These are phyloP conservation scores for Strigamia crassipes DNA, from an alignment of 2,888 invertebrate genomes.

Conservation along the genomic window DNA sequence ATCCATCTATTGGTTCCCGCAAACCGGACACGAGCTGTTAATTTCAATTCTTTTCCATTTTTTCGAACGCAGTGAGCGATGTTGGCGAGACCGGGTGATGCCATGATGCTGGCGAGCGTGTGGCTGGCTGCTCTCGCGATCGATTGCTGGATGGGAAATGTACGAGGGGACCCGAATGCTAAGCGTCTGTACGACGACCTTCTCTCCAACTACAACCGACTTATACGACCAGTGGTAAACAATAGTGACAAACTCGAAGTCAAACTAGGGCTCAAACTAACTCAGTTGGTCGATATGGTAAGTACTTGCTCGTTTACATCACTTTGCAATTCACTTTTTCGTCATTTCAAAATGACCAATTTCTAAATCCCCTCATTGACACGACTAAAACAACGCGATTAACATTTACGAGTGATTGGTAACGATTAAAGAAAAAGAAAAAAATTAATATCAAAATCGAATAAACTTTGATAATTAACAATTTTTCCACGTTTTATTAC, in stretches of 20 bases:
- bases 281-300: constrained; percentile 76
- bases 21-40: neutral
- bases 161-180: constrained; percentile 74
- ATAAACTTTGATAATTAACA: neutral
- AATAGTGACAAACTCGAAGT: constrained; percentile 91
- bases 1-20: neutral
- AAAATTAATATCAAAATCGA: neutral
- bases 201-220: constrained; percentile 90
- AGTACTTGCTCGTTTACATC: too few relatives aligned
- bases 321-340: too few relatives aligned
- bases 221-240: constrained; percentile 91
- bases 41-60: neutral
- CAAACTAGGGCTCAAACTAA: constrained; percentile 81
- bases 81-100: neutral
- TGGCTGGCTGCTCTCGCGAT: neutral
- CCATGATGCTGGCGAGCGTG: neutral
- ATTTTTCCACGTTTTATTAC: too few relatives aligned
- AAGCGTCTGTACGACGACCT: constrained; percentile 95
- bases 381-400: too few relatives aligned
- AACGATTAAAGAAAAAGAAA: neutral
- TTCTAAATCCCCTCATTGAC: too few relatives aligned
- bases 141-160: constrained; percentile 6
- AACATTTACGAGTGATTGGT: neutral
- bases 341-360: too few relatives aligned
- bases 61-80: neutral